Conservation (phyloP, 1,140 invertebrate species). For the Drosophila nannoptera region DNA sequence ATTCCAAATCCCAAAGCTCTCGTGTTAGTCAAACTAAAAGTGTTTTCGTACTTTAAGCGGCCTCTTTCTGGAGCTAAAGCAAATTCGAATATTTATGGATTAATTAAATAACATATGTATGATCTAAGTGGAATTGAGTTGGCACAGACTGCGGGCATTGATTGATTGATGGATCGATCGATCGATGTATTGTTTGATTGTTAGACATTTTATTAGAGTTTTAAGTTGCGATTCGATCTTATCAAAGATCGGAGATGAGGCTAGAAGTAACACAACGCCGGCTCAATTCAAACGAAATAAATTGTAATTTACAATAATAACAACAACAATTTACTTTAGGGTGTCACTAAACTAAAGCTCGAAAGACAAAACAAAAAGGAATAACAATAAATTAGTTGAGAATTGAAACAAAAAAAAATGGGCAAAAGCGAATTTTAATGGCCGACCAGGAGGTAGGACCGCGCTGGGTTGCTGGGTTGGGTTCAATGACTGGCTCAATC, state of each 20-base stretch:
- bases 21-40: conserved; percentile 74
- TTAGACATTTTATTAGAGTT: conserved; percentile 51
- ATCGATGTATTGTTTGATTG: conserved; percentile 52
- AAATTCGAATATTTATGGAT: conserved; percentile 41
- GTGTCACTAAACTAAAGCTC: conserved; percentile 68
- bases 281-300: conserved; percentile 49
- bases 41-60: conserved; percentile 71
- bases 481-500: conserved; percentile 50
- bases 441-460: not conserved
- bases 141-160: conserved; percentile 65
- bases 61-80: conserved; percentile 37
- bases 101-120: conserved; percentile 45
- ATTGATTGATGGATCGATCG: conserved; percentile 33
- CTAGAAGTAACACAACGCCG: conserved; percentile 25
- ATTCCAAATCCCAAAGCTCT: conserved; percentile 42
- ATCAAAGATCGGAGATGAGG: conserved; percentile 37
- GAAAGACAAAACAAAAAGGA: conserved; percentile 41
- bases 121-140: conserved; percentile 66
- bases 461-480: not conserved
- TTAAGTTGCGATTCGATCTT: conserved; percentile 39
- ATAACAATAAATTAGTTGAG: conserved; percentile 75
- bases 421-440: conserved; percentile 47
- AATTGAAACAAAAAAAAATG: conserved; percentile 63
- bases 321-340: conserved; percentile 60
- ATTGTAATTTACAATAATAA: conserved; percentile 55